Evolutionary conservation across 2,113 vertebrate species (phyloP).

Genomic region (Hystrix brachyura): DNA sequence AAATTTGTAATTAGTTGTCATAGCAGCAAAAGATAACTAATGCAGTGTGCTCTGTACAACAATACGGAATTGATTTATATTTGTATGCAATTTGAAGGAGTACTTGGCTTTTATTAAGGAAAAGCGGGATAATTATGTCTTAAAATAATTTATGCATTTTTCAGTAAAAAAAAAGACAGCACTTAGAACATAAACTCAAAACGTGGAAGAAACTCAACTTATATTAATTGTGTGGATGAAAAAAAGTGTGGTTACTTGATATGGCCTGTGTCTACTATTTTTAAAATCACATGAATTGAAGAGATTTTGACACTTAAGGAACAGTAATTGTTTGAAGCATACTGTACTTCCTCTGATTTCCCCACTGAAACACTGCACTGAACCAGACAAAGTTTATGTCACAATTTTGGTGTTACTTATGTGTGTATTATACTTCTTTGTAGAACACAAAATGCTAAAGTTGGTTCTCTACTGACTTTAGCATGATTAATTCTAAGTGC

Average conservation of each 20-base stretch:
- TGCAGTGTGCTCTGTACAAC: neutral
- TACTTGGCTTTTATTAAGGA: neutral
- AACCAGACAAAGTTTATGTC: neutral
- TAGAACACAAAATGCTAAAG: neutral
- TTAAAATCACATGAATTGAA: neutral
- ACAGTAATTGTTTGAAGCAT: neutral
- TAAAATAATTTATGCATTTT: neutral
- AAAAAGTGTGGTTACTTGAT: neutral
- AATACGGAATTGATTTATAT: neutral
- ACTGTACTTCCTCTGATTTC: neutral
- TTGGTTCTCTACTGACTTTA: neutral
- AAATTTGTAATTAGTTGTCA: neutral
- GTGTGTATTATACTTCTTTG: neutral
- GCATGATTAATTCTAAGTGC: neutral
- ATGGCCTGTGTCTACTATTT: neutral
- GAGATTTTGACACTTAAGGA: neutral
- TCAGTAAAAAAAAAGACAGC: neutral
- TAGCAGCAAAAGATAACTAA: neutral
- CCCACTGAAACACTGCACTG: neutral
- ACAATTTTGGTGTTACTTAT: neutral
- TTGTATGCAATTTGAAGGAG: neutral
- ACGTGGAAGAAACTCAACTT: neutral
- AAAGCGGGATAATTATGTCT: neutral
- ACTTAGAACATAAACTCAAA: neutral
- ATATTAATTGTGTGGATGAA: neutral